A percentile compares a stretch with the other conserved stretches of the same genome.
These are phyloP conservation scores for Oplegnathus fasciatus DNA, from an alignment of 2,113 vertebrate genomes.

Conservation along the genomic window DNA sequence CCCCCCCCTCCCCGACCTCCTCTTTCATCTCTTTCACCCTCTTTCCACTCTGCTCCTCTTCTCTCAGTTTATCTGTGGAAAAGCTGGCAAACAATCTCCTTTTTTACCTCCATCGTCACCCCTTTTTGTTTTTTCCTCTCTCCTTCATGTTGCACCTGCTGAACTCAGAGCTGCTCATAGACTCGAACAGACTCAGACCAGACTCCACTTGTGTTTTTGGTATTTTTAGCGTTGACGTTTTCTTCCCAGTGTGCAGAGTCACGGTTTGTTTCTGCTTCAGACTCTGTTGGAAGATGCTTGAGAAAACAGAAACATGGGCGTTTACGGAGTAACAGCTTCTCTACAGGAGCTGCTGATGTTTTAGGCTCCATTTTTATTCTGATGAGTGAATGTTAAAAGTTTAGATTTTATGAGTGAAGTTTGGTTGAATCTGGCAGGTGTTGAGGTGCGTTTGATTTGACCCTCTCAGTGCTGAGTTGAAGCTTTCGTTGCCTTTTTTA, in stretches of 20 bases:
- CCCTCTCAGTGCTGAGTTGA: not conserved
- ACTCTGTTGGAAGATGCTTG: not conserved
- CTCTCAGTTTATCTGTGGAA: not conserved
- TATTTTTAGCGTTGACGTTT: not conserved
- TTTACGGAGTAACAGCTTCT: not conserved
- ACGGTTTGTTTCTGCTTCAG: not conserved
- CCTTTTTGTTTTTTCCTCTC: not conserved
- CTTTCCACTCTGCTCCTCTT: not conserved
- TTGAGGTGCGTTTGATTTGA: not conserved
- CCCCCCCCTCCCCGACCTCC: too few relatives aligned
- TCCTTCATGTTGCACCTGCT: not conserved
- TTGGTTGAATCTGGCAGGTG: not conserved
- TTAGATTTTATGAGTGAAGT: not conserved
- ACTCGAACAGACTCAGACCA: not conserved
- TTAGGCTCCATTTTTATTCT: not conserved
- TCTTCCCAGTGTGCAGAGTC: not conserved
- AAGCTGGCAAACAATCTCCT: too few relatives aligned
- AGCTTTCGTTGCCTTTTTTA: not conserved
- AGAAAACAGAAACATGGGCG: not conserved
- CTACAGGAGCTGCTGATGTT: not conserved
- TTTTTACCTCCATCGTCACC: not conserved
- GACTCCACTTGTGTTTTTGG: not conserved
- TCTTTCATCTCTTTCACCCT: not conserved
- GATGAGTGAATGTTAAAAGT: not conserved
- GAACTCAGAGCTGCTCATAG: not conserved